Evolutionary conservation across 1,140 invertebrate species (phyloP).

Genomic region (Micrasema minimum): DNA sequence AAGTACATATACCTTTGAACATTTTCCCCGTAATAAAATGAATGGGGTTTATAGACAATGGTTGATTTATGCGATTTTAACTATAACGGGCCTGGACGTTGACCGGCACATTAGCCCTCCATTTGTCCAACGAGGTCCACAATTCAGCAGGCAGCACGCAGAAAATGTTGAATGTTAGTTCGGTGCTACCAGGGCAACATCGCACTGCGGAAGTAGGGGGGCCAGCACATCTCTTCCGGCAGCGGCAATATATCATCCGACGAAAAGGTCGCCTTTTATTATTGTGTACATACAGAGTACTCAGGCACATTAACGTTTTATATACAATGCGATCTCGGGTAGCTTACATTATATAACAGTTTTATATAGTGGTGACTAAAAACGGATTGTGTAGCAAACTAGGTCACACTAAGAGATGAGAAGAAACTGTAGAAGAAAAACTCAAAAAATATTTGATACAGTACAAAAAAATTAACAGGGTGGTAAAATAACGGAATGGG

Average conservation of each 20-base stretch:
- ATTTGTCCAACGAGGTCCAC: constrained; percentile 35
- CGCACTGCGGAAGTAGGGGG: constrained; percentile 26
- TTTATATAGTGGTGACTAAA: constrained; percentile 6
- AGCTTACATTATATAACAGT: background rate
- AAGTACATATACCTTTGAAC: too few relatives aligned
- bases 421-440: background rate
- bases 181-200: constrained; percentile 26
- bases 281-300: constrained; percentile 38
- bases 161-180: constrained; percentile 17
- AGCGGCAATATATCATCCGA: constrained; percentile 46
- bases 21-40: background rate
- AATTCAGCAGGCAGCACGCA: constrained; percentile 15
- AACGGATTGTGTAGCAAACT: constrained; percentile 2
- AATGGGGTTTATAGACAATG: constrained; percentile 20
- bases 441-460: background rate
- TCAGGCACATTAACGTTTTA: background rate
- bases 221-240: constrained; percentile 37
- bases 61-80: constrained; percentile 43
- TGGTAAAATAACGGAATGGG: background rate
- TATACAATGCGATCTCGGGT: background rate
- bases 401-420: background rate
- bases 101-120: constrained; percentile 42
- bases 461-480: too few relatives aligned
- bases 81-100: constrained; percentile 39
- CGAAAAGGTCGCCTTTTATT: constrained; percentile 49